A percentile compares a stretch with the other conserved stretches of the same genome.
Evolutionary conservation across 1,140 invertebrate species (phyloP).

Genomic region (Lethrus apterus): DNA sequence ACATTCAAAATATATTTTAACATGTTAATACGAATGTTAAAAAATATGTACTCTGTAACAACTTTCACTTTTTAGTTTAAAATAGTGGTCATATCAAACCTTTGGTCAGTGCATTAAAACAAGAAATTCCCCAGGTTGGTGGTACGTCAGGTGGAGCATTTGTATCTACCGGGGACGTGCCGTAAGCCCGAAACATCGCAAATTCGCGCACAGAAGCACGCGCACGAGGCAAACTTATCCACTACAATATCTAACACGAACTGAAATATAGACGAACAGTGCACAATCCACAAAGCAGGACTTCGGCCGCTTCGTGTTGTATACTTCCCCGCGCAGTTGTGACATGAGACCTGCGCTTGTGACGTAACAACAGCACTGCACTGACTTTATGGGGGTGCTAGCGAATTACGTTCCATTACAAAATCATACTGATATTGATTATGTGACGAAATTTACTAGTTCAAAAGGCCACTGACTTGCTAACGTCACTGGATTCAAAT

Average conservation of each 20-base stretch:
- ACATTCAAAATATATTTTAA: too few species aligned
- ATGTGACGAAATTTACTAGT: too few species aligned
- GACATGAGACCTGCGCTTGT: too few species aligned
- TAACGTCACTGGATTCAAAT: too few species aligned
- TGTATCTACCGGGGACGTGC: constrained; percentile 32
- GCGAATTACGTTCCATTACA: too few species aligned
- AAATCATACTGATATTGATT: too few species aligned
- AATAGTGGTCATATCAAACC: constrained; percentile 3
- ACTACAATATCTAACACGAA: neutral
- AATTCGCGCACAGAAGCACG: constrained; percentile 10
- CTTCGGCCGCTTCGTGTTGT: neutral
- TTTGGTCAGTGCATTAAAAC: constrained; percentile 27
- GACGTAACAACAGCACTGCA: too few species aligned
- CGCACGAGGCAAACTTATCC: constrained; percentile 1
- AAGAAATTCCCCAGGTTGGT: constrained; percentile 27
- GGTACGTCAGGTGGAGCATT: constrained; percentile 19
- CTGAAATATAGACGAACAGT: neutral
- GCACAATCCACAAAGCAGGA: constrained; percentile 4
- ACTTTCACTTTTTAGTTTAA: neutral
- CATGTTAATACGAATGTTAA: too few species aligned
- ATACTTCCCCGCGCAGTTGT: too few species aligned
- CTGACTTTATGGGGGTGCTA: too few species aligned
- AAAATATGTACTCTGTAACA: neutral
- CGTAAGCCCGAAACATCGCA: constrained; percentile 37
- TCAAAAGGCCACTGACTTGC: too few species aligned